Evolutionary conservation across 2,113 vertebrate species (phyloP).

Genomic region (Brienomyrus brachyistius): DNA sequence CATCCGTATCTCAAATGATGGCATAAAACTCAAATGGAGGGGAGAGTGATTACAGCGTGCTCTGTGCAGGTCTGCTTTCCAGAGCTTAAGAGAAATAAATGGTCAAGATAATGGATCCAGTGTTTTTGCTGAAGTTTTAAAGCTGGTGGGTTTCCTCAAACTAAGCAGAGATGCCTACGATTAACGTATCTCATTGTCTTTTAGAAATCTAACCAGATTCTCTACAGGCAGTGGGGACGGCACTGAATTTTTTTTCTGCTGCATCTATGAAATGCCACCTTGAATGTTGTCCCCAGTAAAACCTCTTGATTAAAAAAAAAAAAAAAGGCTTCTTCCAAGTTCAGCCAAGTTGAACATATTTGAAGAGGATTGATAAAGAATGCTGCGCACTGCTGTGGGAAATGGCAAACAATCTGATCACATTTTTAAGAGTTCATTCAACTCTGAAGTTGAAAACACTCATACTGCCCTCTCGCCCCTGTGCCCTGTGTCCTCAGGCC

Average conservation of each 20-base stretch:
- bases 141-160: not conserved
- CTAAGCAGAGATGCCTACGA: not conserved
- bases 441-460: not conserved
- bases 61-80: not conserved
- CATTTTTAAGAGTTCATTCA: not conserved
- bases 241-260: not conserved
- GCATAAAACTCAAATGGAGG: not conserved
- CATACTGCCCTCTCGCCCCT: not conserved
- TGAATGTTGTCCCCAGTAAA: not conserved
- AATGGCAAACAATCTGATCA: not conserved
- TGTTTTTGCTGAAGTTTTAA: not conserved
- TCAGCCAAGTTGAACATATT: constrained; percentile 2
- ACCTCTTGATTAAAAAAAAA: not conserved
- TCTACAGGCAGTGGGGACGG: not conserved
- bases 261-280: not conserved
- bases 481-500: not conserved
- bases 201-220: not conserved
- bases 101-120: not conserved
- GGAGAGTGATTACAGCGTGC: not conserved
- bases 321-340: not conserved
- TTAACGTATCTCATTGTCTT: constrained; percentile 1
- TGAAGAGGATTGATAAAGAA: not conserved
- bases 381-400: not conserved
- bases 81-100: not conserved
- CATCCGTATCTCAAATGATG: not conserved